These are phyloP conservation scores for Nesidiocoris tenuis DNA, from an alignment of 2,888 invertebrate species.

Conservation along the genomic window DNA sequence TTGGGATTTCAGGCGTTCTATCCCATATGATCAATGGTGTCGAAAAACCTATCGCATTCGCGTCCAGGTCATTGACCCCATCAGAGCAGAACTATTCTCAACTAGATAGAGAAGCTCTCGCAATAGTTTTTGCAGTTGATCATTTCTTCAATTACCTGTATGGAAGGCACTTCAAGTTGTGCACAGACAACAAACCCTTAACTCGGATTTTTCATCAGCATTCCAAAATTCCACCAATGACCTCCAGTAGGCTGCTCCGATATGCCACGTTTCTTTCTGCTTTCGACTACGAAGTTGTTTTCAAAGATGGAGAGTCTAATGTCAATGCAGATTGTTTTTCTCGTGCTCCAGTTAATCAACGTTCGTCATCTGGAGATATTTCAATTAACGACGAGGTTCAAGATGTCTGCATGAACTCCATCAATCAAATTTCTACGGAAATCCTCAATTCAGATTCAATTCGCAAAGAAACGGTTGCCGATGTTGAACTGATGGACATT, in stretches of 20 bases:
- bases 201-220: background rate
- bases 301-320: conserved; percentile 2
- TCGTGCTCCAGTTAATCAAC: conserved; percentile 1
- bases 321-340: conserved; percentile 35
- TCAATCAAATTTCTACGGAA: background rate
- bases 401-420: background rate
- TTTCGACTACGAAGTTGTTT: conserved; percentile 9
- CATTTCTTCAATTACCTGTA: conserved; percentile 5
- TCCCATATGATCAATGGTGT: conserved; percentile 11
- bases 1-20: conserved; percentile 33
- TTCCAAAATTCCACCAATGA: background rate
- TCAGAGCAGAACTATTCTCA: conserved; percentile 6
- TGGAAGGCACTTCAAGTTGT: conserved; percentile 4
- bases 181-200: background rate
- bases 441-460: conserved; percentile 9
- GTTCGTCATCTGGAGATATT: background rate
- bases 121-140: conserved; percentile 11
- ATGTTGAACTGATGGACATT: conserved; percentile 17
- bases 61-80: background rate
- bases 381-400: conserved; percentile 10
- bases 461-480: conserved; percentile 31
- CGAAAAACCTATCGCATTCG: conserved; percentile 19
- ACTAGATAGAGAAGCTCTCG: conserved; percentile 25
- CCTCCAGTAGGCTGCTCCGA: background rate
- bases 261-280: conserved; percentile 5